These are phyloP conservation scores for Drosophila melanogaster DNA, from an alignment of 1,140 invertebrate species.

Conservation along the genomic window Release_6_plus_ISO1_MT NT_033777.3:10769001-10769500, in stretches of 20 bases:
- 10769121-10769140: slow-evolving; percentile 87
- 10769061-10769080: too few species aligned
- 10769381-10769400: slow-evolving; percentile 1
- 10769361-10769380: slow-evolving; percentile 1
- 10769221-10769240: slow-evolving; percentile 84
- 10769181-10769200: slow-evolving; percentile 84
- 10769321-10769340: slow-evolving; percentile 25
- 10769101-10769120: slow-evolving; percentile 87
- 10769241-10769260: slow-evolving; percentile 86
- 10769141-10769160: slow-evolving; percentile 86
- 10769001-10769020: slow-evolving; percentile 46
- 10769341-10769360: background rate
- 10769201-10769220: slow-evolving; percentile 86
- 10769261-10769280: slow-evolving; percentile 88
- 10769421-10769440: slow-evolving; percentile 14
- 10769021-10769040: slow-evolving; percentile 55
- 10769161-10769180: slow-evolving; percentile 84
- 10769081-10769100: slow-evolving; percentile 65
- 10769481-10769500: slow-evolving; percentile 63
- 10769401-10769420: slow-evolving; percentile 13
- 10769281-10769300: slow-evolving; percentile 87
- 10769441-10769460: slow-evolving; percentile 54
- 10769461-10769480: slow-evolving; percentile 36
- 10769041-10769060: background rate
- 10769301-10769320: slow-evolving; percentile 62